Conservation (phyloP, 2,888 invertebrate species). For the Lamellibrachia columna region DNA sequence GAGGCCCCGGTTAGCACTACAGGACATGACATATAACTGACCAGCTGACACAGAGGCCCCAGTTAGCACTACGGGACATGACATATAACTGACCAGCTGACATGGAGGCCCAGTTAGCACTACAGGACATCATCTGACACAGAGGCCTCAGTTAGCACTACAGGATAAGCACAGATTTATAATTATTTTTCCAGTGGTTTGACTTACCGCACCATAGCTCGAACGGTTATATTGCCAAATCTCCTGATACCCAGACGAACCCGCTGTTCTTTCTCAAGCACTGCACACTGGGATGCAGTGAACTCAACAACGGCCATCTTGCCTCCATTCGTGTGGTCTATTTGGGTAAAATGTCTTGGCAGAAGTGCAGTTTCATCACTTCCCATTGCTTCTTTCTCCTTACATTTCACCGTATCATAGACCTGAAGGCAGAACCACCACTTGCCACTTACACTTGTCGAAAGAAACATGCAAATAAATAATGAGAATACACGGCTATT, state of each 20-base stretch:
- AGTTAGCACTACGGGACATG: too few relatives aligned
- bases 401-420: neutral
- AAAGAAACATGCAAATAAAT: neutral
- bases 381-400: neutral
- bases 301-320: conserved; percentile 70
- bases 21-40: too few relatives aligned
- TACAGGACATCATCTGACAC: neutral
- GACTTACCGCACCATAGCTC: conserved; percentile 67
- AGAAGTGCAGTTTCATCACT: neutral
- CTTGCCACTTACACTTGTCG: neutral
- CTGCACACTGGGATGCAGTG: conserved; percentile 69
- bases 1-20: too few relatives aligned
- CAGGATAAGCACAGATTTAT: neutral
- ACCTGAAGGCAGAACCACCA: conserved; percentile 3
- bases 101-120: neutral
- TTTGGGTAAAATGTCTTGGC: neutral
- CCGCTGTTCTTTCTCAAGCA: conserved; percentile 69
- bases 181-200: neutral
- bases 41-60: too few relatives aligned
- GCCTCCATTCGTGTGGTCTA: conserved; percentile 42
- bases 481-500: neutral
- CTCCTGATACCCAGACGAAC: conserved; percentile 68
- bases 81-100: neutral
- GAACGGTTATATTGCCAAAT: conserved; percentile 67
- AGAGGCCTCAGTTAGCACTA: too few relatives aligned